Evolutionary conservation across 2,797 vertebrate genomes (phyloP).

Genomic region (Karalla daura): DNA sequence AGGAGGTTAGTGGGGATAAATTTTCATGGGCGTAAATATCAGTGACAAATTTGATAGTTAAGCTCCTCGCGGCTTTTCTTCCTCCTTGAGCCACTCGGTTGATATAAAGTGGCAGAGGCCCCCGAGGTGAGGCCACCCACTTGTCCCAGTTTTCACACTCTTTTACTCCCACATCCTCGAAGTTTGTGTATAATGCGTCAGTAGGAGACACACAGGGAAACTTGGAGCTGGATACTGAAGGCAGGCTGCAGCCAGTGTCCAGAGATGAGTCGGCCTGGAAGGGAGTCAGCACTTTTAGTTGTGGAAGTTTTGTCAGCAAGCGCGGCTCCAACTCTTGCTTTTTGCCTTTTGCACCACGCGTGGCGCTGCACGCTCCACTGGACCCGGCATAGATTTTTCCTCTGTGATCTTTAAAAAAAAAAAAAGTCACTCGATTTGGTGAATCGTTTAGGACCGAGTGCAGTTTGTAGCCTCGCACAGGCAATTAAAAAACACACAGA

Average conservation of each 20-base stretch:
- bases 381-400: conserved; percentile 60
- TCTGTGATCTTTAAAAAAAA: conserved; percentile 34
- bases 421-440: conserved; percentile 60
- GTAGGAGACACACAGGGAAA: conserved; percentile 43
- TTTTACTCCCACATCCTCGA: conserved; percentile 29
- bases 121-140: conserved; percentile 63
- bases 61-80: conserved; percentile 15
- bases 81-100: conserved; percentile 47
- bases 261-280: conserved; percentile 33
- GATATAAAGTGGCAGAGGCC: conserved; percentile 55
- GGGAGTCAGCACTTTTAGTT: conserved; percentile 44
- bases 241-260: conserved; percentile 31
- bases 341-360: conserved; percentile 10
- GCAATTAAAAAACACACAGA: conserved; percentile 28
- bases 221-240: conserved; percentile 40
- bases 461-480: conserved; percentile 9
- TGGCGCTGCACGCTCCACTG: conserved; percentile 21
- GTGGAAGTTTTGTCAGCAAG: conserved; percentile 19
- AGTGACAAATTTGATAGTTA: conserved; percentile 10
- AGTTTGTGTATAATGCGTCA: conserved; percentile 34
- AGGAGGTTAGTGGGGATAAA: conserved; percentile 1
- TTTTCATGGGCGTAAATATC: conserved; percentile 28
- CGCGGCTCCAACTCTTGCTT: conserved; percentile 19
- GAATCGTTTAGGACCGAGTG: conserved; percentile 45
- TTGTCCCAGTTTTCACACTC: conserved; percentile 59